A percentile compares a stretch with the other conserved stretches of the same genome.
These are phyloP conservation scores for Idaea aversata DNA, from an alignment of 2,888 invertebrate genomes.

Conservation along the genomic window DNA sequence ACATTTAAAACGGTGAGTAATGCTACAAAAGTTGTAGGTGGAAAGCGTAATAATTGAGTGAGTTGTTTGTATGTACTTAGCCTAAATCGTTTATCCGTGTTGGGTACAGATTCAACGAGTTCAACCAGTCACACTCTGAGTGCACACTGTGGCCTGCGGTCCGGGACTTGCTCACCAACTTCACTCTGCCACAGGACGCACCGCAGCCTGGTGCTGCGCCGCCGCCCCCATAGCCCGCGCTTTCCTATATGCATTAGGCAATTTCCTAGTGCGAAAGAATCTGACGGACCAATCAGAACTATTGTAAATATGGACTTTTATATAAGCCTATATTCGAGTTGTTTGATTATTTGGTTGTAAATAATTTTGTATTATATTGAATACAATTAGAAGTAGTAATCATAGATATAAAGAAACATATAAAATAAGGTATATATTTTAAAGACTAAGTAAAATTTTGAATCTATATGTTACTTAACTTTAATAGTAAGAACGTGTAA, in stretches of 20 bases:
- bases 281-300: too few relatives aligned
- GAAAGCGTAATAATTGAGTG: background rate
- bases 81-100: background rate
- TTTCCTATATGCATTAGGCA: conserved; percentile 9
- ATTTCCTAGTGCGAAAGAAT: too few relatives aligned
- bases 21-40: background rate
- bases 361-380: too few relatives aligned
- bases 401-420: too few relatives aligned
- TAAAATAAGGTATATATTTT: too few relatives aligned
- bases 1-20: conserved; percentile 68
- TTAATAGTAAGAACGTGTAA: too few relatives aligned
- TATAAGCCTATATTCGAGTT: too few relatives aligned
- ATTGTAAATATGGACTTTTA: too few relatives aligned
- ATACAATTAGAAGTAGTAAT: too few relatives aligned
- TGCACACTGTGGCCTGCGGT: conserved; percentile 96
- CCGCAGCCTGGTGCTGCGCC: conserved; percentile 74
- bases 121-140: conserved; percentile 87
- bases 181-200: conserved; percentile 89
- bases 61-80: background rate
- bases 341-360: too few relatives aligned
- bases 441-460: too few relatives aligned
- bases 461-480: too few relatives aligned
- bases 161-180: conserved; percentile 91
- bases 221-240: conserved; percentile 45
- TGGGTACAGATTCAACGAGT: conserved; percentile 84